phyloP scores from a whole-genome alignment of 2,888 invertebrate genomes.

The Frankliniella fusca region DNA sequence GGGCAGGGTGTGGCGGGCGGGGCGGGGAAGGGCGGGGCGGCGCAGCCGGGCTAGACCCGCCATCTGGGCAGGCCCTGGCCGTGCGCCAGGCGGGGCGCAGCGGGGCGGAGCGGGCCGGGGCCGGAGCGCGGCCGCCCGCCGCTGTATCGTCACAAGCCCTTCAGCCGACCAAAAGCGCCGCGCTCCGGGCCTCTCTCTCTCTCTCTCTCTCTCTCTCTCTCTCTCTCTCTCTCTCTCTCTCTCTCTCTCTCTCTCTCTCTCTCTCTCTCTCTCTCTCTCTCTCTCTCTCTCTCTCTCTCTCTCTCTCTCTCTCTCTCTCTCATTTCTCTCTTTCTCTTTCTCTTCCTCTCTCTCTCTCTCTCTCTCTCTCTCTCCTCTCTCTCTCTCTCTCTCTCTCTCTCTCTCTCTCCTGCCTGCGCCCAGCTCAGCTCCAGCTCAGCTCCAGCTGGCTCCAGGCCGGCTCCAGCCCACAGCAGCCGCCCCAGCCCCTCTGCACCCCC shows the following conservation, averaged over 20 bases:
- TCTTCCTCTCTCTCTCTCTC: neutral
- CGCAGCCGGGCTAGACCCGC: no score
- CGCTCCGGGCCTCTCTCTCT: neutral
- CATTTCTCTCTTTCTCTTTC: neutral
- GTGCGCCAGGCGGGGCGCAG: neutral
- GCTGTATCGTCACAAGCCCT: neutral
- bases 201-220: no score
- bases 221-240: no score
- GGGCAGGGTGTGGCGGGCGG: no score
- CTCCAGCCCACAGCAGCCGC: no score
- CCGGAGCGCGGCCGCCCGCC: neutral
- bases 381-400: neutral
- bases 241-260: no score
- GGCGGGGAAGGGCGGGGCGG: no score
- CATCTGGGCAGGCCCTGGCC: neutral
- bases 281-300: constrained; percentile 18
- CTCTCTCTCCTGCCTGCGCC: neutral
- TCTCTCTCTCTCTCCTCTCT: neutral
- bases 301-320: constrained; percentile 18
- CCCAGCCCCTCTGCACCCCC: neutral
- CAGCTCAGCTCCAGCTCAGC: neutral
- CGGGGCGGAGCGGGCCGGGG: no score
- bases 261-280: neutral
- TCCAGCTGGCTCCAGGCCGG: no score
- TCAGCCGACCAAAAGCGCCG: neutral